phyloP scores from a whole-genome alignment of 2,113 vertebrate genomes.

The Rattus rattus region DNA sequence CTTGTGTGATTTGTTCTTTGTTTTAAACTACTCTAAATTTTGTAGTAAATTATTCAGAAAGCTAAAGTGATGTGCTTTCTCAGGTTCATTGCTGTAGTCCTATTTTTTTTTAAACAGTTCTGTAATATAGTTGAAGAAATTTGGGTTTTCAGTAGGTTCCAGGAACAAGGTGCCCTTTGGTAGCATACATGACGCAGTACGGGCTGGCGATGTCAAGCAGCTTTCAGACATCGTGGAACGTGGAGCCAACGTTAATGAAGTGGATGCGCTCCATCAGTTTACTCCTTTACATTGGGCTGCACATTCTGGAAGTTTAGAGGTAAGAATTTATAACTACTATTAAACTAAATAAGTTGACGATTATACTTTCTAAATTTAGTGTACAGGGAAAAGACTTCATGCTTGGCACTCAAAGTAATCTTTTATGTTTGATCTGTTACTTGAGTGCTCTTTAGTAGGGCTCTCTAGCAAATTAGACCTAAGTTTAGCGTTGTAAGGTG shows the following conservation, averaged over 20 bases:
- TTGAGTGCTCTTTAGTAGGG: background rate
- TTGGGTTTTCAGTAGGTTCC: slow-evolving; percentile 76
- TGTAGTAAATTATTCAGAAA: slow-evolving; percentile 57
- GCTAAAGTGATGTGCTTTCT: slow-evolving; percentile 40
- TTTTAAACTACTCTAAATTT: slow-evolving; percentile 13
- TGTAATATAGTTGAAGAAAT: slow-evolving; percentile 47
- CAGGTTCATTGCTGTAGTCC: background rate
- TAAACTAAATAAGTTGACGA: slow-evolving; percentile 33
- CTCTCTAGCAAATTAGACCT: slow-evolving; percentile 18
- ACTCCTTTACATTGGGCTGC: slow-evolving; percentile 89
- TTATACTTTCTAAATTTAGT: slow-evolving; percentile 26
- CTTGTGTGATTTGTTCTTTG: slow-evolving; percentile 17
- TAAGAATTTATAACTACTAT: slow-evolving; percentile 75
- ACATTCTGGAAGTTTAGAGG: slow-evolving; percentile 91
- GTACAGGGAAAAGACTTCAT: slow-evolving; percentile 12
- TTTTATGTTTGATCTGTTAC: slow-evolving; percentile 47
- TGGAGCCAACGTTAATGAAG: slow-evolving; percentile 85
- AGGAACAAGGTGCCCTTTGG: slow-evolving; percentile 79
- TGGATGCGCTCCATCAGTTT: slow-evolving; percentile 87
- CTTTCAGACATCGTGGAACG: slow-evolving; percentile 83
- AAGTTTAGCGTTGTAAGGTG: slow-evolving; percentile 47
- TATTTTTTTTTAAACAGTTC: background rate
- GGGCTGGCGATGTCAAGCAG: slow-evolving; percentile 85
- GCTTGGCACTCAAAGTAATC: background rate
- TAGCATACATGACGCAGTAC: slow-evolving; percentile 86